These are phyloP conservation scores for Hystrix cristata DNA, from an alignment of 2,113 vertebrate genomes.

Conservation along the genomic window DNA sequence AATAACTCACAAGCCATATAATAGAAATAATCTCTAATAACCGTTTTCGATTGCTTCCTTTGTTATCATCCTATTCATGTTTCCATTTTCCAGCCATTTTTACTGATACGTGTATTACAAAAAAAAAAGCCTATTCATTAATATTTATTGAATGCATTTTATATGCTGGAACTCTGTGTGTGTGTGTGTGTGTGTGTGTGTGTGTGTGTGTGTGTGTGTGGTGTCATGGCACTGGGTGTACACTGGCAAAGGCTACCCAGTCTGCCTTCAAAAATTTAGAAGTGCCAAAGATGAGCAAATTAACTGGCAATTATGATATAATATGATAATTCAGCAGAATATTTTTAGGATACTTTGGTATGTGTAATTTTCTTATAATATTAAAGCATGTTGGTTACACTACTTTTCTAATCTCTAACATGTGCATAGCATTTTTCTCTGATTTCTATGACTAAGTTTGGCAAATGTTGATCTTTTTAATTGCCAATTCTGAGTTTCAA, in stretches of 20 bases:
- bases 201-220: background rate
- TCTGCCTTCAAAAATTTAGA: background rate
- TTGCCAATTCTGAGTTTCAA: background rate
- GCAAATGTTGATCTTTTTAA: background rate
- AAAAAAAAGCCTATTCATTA: background rate
- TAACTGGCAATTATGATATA: background rate
- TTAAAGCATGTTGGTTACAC: background rate
- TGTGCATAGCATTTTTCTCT: background rate
- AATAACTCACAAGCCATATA: background rate
- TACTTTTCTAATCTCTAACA: slow-evolving; percentile 29
- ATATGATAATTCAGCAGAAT: background rate
- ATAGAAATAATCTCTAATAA: background rate
- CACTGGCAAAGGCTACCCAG: background rate
- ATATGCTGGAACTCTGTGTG: background rate
- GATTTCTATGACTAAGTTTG: slow-evolving; percentile 19
- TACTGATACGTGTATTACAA: background rate
- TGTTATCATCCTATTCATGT: background rate
- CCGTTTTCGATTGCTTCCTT: background rate
- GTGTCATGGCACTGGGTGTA: too few species aligned
- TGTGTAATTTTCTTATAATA: background rate
- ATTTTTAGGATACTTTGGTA: background rate
- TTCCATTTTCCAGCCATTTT: background rate
- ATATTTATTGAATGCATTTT: background rate
- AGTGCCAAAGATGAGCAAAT: background rate
- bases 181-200: background rate